Evolutionary conservation across 2,888 invertebrate species (phyloP).

Genomic region (Pardosa pseudoannulata): DNA sequence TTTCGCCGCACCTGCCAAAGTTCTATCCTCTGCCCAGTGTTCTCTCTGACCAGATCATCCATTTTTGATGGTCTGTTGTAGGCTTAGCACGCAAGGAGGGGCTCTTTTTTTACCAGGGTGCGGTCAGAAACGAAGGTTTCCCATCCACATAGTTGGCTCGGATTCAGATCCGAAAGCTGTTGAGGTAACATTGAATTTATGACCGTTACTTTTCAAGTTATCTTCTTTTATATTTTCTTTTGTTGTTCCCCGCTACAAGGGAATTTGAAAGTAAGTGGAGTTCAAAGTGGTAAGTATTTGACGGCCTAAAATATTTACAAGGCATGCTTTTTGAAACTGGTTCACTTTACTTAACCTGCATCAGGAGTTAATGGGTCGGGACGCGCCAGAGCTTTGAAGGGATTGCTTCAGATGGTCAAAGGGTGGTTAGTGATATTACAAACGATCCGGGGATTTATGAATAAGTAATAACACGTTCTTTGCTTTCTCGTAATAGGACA

Average conservation of each 20-base stretch:
- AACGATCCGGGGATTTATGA: no score
- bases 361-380: background rate
- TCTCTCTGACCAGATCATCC: slow-evolving; percentile 42
- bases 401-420: background rate
- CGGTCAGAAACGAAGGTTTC: slow-evolving; percentile 40
- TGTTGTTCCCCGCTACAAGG: background rate
- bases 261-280: background rate
- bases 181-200: slow-evolving; percentile 25
- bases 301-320: slow-evolving; percentile 4
- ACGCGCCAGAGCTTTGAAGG: background rate
- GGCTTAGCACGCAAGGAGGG: slow-evolving; percentile 55
- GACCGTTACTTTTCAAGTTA: slow-evolving; percentile 7
- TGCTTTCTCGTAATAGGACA: no score
- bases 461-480: no score
- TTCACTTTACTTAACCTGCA: background rate
- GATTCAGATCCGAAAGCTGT: slow-evolving; percentile 50
- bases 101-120: slow-evolving; percentile 52
- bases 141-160: slow-evolving; percentile 30
- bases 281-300: background rate
- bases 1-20: slow-evolving; percentile 58
- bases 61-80: slow-evolving; percentile 57
- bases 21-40: slow-evolving; percentile 51
- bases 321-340: background rate
- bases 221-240: background rate
- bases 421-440: background rate